Conservation (phyloP, 1,140 invertebrate species). For the Xylocopa sonorina region DNA sequence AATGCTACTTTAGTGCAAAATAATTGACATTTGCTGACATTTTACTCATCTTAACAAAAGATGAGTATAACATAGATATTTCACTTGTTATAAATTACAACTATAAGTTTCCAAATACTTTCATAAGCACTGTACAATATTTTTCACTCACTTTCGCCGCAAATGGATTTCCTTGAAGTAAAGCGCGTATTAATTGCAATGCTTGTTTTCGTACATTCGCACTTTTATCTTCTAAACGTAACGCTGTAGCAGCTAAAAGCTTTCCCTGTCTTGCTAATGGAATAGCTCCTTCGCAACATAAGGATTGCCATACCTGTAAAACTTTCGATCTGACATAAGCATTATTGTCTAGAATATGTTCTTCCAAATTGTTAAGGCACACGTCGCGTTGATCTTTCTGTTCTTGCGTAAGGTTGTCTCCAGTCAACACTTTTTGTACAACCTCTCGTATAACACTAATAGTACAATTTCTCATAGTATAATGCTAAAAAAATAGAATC, state of each 20-base stretch:
- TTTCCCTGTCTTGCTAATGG: slow-evolving; percentile 86
- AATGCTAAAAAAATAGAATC: slow-evolving; percentile 85
- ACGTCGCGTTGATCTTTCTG: slow-evolving; percentile 86
- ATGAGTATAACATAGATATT: too few species aligned
- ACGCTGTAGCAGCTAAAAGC: slow-evolving; percentile 85
- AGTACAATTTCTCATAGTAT: slow-evolving; percentile 90
- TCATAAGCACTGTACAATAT: not conserved
- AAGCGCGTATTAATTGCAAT: slow-evolving; percentile 87
- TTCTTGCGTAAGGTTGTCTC: slow-evolving; percentile 87
- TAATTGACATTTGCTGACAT: too few species aligned
- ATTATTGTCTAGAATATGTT: slow-evolving; percentile 92
- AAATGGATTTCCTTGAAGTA: slow-evolving; percentile 91
- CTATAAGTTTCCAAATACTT: too few species aligned
- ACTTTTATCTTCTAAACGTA: slow-evolving; percentile 89
- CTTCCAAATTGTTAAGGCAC: slow-evolving; percentile 88
- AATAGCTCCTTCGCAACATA: slow-evolving; percentile 88
- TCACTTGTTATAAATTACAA: too few species aligned
- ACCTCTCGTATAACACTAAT: slow-evolving; percentile 90
- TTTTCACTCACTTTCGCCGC: slow-evolving; percentile 83
- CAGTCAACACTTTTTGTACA: slow-evolving; percentile 86
- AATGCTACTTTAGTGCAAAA: not conserved
- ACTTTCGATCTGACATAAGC: slow-evolving; percentile 92
- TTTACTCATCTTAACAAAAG: too few species aligned
- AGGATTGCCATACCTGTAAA: slow-evolving; percentile 88
- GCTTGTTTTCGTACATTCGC: slow-evolving; percentile 90